Conservation (phyloP, 2,797 vertebrate species). For the Hafferia zeledoni region DNA sequence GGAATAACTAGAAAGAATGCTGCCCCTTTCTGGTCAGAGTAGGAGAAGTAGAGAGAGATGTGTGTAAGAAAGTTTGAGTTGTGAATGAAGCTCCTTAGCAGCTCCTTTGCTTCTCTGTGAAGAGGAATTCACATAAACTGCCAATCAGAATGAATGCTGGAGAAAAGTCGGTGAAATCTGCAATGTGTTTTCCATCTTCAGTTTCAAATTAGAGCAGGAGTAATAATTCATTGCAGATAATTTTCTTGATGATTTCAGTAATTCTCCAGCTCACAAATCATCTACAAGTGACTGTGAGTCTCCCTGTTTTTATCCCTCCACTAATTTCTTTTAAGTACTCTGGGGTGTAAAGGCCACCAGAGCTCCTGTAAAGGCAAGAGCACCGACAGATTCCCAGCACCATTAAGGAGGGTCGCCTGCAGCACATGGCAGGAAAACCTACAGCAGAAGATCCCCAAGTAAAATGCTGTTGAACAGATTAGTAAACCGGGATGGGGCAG, state of each 20-base stretch:
- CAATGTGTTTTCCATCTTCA: background rate
- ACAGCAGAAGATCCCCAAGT: background rate
- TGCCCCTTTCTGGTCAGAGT: background rate
- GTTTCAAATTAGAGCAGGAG: background rate
- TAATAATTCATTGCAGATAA: background rate
- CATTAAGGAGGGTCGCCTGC: background rate
- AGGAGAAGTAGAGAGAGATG: background rate
- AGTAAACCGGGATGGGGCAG: accelerated
- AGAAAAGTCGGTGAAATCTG: background rate
- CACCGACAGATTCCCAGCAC: accelerated
- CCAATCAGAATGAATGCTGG: background rate
- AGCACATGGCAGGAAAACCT: background rate
- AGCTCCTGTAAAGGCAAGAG: background rate
- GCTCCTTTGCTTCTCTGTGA: background rate
- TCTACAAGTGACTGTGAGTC: background rate
- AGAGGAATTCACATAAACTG: background rate
- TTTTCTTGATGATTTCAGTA: background rate
- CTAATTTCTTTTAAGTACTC: background rate
- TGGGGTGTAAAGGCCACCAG: background rate
- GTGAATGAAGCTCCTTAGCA: background rate
- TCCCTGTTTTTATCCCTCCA: background rate
- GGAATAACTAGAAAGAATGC: background rate
- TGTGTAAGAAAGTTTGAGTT: background rate
- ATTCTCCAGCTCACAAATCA: background rate
- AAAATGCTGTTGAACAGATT: background rate